Conservation (phyloP, 2,797 vertebrate species). For the Mareca strepera region DNA sequence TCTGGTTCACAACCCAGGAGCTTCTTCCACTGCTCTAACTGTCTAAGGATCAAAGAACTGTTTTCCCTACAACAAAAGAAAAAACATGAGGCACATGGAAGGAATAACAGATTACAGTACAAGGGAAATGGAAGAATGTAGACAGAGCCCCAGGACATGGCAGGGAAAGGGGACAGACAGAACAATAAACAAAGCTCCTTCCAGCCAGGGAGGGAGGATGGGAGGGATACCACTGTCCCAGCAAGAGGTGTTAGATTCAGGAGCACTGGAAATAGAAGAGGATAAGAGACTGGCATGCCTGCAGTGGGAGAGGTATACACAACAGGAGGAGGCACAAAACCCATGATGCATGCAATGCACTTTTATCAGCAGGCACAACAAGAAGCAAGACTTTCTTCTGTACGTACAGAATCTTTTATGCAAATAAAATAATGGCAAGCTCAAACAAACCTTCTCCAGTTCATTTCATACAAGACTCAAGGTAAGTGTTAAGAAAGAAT, state of each 20-base stretch:
- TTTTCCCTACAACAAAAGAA: background rate
- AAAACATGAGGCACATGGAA: background rate
- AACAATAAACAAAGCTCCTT: background rate
- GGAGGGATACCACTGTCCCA: background rate
- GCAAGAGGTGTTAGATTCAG: background rate
- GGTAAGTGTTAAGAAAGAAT: background rate
- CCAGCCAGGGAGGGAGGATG: background rate
- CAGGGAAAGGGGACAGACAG: background rate
- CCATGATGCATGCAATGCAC: rapidly evolving
- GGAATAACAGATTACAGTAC: background rate
- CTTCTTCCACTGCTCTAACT: background rate
- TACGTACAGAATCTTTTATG: background rate
- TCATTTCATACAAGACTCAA: background rate
- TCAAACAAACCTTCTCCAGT: background rate
- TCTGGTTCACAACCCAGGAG: background rate
- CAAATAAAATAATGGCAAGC: background rate
- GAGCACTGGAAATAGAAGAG: background rate
- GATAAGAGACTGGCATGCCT: background rate
- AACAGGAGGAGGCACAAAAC: background rate
- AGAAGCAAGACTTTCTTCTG: background rate
- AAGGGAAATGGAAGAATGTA: background rate
- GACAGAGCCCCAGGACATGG: background rate
- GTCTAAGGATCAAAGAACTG: background rate
- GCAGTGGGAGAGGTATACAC: background rate
- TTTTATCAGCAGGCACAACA: background rate